A percentile compares a stretch with the other conserved stretches of the same genome.
Conservation (phyloP, 2,888 invertebrate genomes). For the Dryomyza anilis region DNA sequence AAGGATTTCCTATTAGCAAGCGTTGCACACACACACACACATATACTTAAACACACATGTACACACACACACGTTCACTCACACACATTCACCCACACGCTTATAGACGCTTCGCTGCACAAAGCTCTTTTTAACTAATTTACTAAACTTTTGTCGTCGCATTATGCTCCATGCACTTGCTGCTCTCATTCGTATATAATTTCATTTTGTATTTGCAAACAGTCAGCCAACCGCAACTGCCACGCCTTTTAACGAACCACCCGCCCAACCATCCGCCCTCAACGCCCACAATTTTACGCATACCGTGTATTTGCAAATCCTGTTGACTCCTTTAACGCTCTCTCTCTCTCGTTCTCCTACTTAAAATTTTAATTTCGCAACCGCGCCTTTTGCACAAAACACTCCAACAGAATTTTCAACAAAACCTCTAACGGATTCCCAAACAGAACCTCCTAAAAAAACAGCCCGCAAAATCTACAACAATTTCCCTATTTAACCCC, state of each 20-base stretch:
- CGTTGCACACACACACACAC: neutral
- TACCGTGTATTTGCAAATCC: neutral
- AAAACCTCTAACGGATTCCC: too few relatives aligned
- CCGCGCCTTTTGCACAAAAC: neutral
- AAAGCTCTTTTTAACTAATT: conserved; percentile 24
- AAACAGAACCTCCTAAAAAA: too few relatives aligned
- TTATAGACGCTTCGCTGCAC: conserved; percentile 20
- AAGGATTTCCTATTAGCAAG: conserved; percentile 22
- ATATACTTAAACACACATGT: neutral
- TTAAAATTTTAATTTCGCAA: neutral
- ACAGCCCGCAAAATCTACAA: too few relatives aligned
- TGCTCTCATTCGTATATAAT: neutral
- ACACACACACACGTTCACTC: neutral
- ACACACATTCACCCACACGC: conserved; percentile 1
- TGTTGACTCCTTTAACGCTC: neutral
- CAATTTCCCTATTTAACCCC: too few relatives aligned
- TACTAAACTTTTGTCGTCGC: conserved; percentile 32
- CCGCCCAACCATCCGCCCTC: neutral
- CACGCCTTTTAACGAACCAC: neutral
- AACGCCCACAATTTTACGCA: neutral
- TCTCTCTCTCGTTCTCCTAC: too few relatives aligned
- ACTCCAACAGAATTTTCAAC: too few relatives aligned
- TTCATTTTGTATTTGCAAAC: too few relatives aligned
- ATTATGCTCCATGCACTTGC: neutral
- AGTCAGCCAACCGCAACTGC: too few relatives aligned